Conservation (phyloP, 2,888 invertebrate genomes). For the Crioceris asparagi region DNA sequence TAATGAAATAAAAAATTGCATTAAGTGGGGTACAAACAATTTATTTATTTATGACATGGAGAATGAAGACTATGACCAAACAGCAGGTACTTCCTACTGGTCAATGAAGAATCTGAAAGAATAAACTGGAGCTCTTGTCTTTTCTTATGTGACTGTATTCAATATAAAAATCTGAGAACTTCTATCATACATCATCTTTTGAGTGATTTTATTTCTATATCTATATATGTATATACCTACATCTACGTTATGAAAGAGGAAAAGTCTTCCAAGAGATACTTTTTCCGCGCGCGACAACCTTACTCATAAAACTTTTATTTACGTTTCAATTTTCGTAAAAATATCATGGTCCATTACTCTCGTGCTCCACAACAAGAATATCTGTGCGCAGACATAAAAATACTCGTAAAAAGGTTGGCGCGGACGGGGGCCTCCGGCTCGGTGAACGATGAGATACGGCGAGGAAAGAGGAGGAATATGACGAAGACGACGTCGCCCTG, state of each 20-base stretch:
- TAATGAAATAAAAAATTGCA: too few species aligned
- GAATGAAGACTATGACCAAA: too few species aligned
- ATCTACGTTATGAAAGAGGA: conserved; percentile 13
- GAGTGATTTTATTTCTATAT: conserved; percentile 18
- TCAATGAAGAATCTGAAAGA: not conserved
- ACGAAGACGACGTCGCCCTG: too few species aligned
- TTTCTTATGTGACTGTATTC: conserved; percentile 14
- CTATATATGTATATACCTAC: too few species aligned
- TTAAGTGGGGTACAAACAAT: too few species aligned
- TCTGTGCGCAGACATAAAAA: conserved; percentile 34
- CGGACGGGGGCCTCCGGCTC: conserved; percentile 29
- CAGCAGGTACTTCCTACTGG: too few species aligned
- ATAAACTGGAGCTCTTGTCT: conserved; percentile 3
- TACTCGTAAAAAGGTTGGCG: conserved; percentile 33
- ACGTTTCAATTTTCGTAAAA: conserved; percentile 39
- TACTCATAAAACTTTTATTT: conserved; percentile 37
- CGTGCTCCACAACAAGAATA: conserved; percentile 32
- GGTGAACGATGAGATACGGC: conserved; percentile 35
- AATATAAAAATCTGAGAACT: conserved; percentile 12
- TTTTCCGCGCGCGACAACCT: too few species aligned
- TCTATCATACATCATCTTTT: conserved; percentile 11
- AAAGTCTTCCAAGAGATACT: conserved; percentile 14
- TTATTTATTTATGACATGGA: too few species aligned
- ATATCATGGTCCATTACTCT: conserved; percentile 38
- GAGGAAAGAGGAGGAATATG: too few species aligned